Base-by-base conservation (phyloP, 1,140 invertebrate species). In the Amphibalanus amphitrite region DNA sequence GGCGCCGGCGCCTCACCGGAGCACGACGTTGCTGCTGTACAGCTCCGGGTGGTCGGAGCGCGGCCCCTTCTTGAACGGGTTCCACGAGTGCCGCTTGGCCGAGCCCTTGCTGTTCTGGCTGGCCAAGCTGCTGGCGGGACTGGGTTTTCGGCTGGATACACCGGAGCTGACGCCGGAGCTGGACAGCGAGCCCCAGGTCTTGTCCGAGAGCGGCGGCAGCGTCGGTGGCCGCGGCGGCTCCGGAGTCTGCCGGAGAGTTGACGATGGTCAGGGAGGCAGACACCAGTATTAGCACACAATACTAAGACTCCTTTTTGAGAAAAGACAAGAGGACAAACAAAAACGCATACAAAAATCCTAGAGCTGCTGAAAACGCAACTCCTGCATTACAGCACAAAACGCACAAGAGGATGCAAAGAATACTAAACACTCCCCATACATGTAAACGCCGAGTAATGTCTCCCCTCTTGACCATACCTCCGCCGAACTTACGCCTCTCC, bases 11-110 rank as follows among this genome's bases (percentile, higher is more conserved):
- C 68, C 26, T 74, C 74, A 86, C 82, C 84, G 81, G 28, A 86
- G 78, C 73, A 86, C 86, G 69, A 86, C 84, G 75, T 85, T 86
- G 70, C 85, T 74, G 68, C 74, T 74, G 47, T 74, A 71, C 29
- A 75, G 65, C 69, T 82, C 84, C 69, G 84, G 83, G 67, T 84
- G 79, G 38, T 84, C 83, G 28, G 77, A 78, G 26, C 74, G 75
- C 4, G 79, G 78, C 23, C 84, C 82, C 71, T 84, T 82, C 77
- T 85, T 85, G 76, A 88, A 88, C 0, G 85, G 86, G 78, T 87
- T 88, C 86, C 86, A 88, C 1, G 85, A 84, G 47, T 86, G 80
- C 72, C 76, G 70, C 17, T 83, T 81, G 73, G 82, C 84, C 3
- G 81, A 79, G 65, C 76, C 75, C 67, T 76, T 76, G 33, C 73